Percentiles rank a stretch among this genome's conserved stretches.
Evolutionary conservation across 2,888 invertebrate species (phyloP).

Genomic region (Cataglyphis rosenhaueri): DNA sequence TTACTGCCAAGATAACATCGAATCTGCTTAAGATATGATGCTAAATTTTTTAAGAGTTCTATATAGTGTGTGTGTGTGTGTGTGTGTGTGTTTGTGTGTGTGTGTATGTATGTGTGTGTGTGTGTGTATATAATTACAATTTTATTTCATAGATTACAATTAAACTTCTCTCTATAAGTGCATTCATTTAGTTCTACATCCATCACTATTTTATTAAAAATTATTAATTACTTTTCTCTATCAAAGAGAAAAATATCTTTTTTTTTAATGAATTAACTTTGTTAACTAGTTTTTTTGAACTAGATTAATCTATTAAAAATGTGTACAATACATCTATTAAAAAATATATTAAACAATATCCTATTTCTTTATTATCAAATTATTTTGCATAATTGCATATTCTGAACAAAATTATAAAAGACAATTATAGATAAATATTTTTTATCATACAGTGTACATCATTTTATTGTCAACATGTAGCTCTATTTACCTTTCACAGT

Average conservation of each 20-base stretch:
- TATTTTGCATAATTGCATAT: neutral
- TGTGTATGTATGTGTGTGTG: too few relatives aligned
- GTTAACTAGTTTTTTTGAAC: neutral
- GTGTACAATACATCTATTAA: neutral
- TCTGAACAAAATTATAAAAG: neutral
- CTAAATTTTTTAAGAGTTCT: neutral
- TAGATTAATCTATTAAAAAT: neutral
- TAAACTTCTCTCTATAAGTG: neutral
- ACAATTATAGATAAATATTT: slow-evolving; percentile 15
- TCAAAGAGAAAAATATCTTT: neutral
- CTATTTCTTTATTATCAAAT: neutral
- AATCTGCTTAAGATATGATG: neutral
- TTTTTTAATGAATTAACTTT: neutral
- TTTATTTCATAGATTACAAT: neutral
- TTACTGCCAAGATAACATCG: slow-evolving; percentile 20
- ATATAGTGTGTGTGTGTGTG: neutral
- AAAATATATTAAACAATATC: slow-evolving; percentile 3
- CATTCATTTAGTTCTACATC: slow-evolving; percentile 3
- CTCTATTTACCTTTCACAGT: slow-evolving; percentile 2
- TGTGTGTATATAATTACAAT: neutral
- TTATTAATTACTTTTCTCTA: neutral
- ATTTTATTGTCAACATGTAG: slow-evolving; percentile 40
- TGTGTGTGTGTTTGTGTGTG: too few relatives aligned
- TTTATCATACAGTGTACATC: slow-evolving; percentile 12
- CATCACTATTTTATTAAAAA: neutral